Percentiles rank a stretch among this genome's conserved stretches.
Conservation (phyloP, 2,113 vertebrate species). For the Menura novaehollandiae region DNA sequence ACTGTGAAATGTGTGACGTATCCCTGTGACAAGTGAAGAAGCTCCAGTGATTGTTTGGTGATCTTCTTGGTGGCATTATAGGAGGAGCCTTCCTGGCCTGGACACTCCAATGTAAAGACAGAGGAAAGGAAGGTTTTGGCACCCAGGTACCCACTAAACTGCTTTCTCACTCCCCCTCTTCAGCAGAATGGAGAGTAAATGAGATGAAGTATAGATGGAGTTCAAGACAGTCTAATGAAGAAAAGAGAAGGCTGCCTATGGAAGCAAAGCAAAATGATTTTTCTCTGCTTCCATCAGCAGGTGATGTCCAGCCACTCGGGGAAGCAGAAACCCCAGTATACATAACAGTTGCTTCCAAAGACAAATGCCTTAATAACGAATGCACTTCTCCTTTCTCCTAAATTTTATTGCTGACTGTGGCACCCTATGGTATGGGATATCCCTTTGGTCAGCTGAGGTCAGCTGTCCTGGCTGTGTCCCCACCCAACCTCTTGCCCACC, state of each 20-base stretch:
- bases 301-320: accelerated
- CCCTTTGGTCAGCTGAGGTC: background rate
- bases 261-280: background rate
- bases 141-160: background rate
- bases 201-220: background rate
- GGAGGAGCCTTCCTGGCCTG: background rate
- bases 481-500: background rate
- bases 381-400: background rate
- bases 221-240: background rate
- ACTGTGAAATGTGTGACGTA: background rate
- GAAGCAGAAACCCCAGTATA: background rate
- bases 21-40: background rate
- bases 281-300: background rate
- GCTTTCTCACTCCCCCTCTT: background rate
- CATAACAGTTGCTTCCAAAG: background rate
- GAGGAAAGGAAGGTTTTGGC: background rate
- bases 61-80: background rate
- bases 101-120: background rate
- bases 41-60: background rate
- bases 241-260: background rate
- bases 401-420: background rate
- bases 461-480: background rate
- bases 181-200: background rate
- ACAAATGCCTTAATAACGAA: accelerated
- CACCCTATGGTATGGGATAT: accelerated